Percentiles rank a stretch among this genome's conserved stretches.
These are phyloP conservation scores for Galagoides demidoff DNA, from an alignment of 2,797 vertebrate genomes.

Conservation along the genomic window DNA sequence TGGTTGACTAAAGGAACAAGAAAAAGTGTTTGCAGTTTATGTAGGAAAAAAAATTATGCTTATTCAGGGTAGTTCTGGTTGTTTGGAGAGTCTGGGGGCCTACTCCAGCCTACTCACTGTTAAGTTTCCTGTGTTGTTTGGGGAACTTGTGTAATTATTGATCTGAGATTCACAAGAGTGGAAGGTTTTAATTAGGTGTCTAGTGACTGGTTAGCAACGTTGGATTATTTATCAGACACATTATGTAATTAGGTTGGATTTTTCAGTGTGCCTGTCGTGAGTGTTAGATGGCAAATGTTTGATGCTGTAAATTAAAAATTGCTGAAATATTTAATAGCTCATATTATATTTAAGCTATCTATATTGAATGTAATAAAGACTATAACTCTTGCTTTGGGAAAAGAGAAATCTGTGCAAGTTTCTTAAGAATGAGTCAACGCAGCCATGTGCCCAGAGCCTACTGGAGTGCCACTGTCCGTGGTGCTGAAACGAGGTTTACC, in stretches of 20 bases:
- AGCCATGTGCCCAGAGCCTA: rapidly evolving
- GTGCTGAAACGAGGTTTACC: constrained; percentile 65
- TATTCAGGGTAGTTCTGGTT: neutral
- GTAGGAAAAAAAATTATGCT: neutral
- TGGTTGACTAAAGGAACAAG: neutral
- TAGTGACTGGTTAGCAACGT: neutral
- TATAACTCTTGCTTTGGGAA: neutral
- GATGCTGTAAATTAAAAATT: neutral
- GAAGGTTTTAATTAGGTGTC: constrained; percentile 2
- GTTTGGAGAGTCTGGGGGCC: neutral
- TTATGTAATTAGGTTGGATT: constrained; percentile 67
- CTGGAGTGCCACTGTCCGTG: constrained; percentile 58
- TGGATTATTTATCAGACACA: neutral
- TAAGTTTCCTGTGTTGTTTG: constrained; percentile 1
- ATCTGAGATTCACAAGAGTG: neutral
- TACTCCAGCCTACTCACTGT: neutral
- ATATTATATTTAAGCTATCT: neutral
- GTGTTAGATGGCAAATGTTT: neutral
- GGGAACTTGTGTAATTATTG: neutral
- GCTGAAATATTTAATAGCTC: neutral
- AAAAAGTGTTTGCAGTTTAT: neutral
- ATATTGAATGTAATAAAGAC: neutral
- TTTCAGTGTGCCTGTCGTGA: neutral
- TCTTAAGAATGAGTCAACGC: neutral
- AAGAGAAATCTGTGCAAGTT: neutral